phyloP scores from a whole-genome alignment of 2,113 vertebrate genomes.

The Felis chaus region DNA sequence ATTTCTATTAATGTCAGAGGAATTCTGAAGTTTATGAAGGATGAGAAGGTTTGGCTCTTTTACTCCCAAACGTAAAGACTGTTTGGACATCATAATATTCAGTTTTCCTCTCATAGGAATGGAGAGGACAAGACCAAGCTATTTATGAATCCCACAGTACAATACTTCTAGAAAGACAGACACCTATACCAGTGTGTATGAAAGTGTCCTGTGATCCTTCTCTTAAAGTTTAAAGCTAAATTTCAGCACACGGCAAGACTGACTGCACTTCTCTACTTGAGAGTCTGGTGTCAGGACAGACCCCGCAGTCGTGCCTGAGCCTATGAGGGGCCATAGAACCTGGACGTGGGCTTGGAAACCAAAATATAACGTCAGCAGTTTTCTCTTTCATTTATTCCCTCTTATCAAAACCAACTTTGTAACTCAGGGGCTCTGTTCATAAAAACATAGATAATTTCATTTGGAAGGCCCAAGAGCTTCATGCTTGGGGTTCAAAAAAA shows the following conservation, averaged over 20 bases:
- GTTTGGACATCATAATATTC: neutral
- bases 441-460: slow-evolving; percentile 78
- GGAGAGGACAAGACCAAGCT: neutral
- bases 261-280: slow-evolving; percentile 48
- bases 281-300: slow-evolving; percentile 52
- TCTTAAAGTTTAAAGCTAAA: neutral
- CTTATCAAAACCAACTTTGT: slow-evolving; percentile 79
- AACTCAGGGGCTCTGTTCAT: slow-evolving; percentile 59
- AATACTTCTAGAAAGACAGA: neutral
- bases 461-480: slow-evolving; percentile 71
- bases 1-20: neutral
- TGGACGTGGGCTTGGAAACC: slow-evolving; percentile 77
- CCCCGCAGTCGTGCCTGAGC: neutral
- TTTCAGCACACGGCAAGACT: slow-evolving; percentile 23
- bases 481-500: slow-evolving; percentile 51
- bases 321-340: slow-evolving; percentile 55
- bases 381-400: slow-evolving; percentile 78
- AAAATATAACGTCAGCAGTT: slow-evolving; percentile 77
- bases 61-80: neutral
- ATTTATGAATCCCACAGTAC: neutral
- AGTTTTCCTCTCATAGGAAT: neutral
- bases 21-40: neutral
- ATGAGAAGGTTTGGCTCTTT: neutral
- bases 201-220: neutral
- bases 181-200: neutral